Base-by-base conservation (phyloP, 2,888 invertebrate genomes). In the Drosophila neutralis region DNA sequence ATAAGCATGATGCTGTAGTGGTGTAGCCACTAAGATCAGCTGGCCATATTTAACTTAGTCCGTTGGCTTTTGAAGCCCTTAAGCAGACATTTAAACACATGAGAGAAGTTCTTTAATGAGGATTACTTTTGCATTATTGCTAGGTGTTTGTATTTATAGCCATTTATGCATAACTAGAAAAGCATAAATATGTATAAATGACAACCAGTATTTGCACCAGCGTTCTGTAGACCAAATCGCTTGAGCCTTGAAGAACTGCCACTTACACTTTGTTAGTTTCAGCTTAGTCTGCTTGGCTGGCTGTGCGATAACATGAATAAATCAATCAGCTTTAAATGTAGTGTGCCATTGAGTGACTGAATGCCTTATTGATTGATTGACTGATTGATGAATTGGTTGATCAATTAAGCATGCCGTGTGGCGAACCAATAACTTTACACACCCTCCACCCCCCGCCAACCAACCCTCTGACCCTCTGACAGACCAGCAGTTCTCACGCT, bases 311-410 rank as follows among this genome's bases (percentile, higher is more conserved):
- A 49, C 27, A 65, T 38, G 21, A 69, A 73, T 79, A 80, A 83
- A 75, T 84, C 78, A 76, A 76, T 72, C 73, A 69, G 76, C 58
- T 53, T 52, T 66, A 67, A 77, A 53, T 68, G 57, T 29, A n/a
- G 38, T 40, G 54, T n/a, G 36, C 38, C 31, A 31, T 35, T 68
- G 38, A 65, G 62, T 40, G 59, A 62, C 48, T 73, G 57, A 68
- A 53, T 73, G 57, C 35, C 65, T 62, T 51, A 58, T 60, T 65
- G 66, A 69, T 71, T 69, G 67, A 58, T 64, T 70, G 54, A 36
- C 63, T 60, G 65, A 66, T 72, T 69, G 81, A 70, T 70, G 69
- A 57, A 68, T 64, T 57, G 52, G 35, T 57, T 67, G 79, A 78
- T 52, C 71, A 73, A 81, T 73, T 81, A 78, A 64, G 59, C 45